Conservation (phyloP, 2,888 invertebrate genomes). For the Drosophila birchii region DNA sequence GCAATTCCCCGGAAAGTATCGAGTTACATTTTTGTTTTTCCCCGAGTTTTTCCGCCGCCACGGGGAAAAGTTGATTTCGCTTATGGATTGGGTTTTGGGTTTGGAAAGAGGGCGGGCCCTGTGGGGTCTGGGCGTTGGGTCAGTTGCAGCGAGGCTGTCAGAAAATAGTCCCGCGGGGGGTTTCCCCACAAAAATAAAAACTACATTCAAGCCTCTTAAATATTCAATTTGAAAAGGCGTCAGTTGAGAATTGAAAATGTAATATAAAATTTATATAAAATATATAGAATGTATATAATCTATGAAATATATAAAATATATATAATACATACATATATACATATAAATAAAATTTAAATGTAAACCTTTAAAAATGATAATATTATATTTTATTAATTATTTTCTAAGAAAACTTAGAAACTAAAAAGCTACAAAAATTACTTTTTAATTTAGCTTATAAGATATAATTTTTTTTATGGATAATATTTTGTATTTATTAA, state of each 20-base stretch:
- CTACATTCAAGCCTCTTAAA: background rate
- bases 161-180: conserved; percentile 5
- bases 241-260: no score
- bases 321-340: no score
- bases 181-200: background rate
- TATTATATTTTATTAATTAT: no score
- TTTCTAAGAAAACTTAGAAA: no score
- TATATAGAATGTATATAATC: background rate
- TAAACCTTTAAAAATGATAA: no score
- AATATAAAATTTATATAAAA: background rate
- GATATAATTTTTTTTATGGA: no score
- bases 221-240: background rate
- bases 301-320: background rate
- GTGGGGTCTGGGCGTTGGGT: conserved; percentile 7
- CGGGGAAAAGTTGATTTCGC: conserved; percentile 14
- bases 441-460: no score
- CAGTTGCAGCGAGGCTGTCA: conserved; percentile 15
- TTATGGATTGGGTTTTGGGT: conserved; percentile 12
- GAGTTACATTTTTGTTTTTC: conserved; percentile 48
- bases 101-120: background rate
- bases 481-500: no score
- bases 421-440: no score
- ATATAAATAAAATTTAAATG: background rate
- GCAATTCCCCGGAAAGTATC: conserved; percentile 61
- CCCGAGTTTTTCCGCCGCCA: background rate